Evolutionary conservation across 2,797 vertebrate genomes (phyloP), one percentile per base, ranked within the genome.

Genomic region (Danio albolineatus): DNA sequence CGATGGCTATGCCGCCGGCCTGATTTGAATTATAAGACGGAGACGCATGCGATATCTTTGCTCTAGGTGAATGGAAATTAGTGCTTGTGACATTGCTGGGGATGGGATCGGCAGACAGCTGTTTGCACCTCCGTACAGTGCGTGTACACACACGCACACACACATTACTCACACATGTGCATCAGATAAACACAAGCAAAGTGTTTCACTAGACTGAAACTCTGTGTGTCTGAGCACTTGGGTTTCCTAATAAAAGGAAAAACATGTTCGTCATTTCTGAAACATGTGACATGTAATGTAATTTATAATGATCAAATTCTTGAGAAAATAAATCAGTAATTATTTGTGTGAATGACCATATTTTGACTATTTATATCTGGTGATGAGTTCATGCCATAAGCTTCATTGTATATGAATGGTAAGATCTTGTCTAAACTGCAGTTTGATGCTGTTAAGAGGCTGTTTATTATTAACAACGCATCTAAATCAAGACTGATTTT

Each of bases 21-120:
- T 92, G 91, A 93, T 94, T 93, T 92, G 92, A 94, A 92, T 94
- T 92, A 89, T 91, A 93, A 91, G 90, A 92, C 87, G 89, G 89
- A 91, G 92, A 91, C 69, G 85, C 89, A 90, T 88, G 89, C 93
- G 92, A 94, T 94, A 91, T 93, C 88, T 91, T 90, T 87, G 93
- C 94, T 94, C 85, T 90, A 92, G 94, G 93, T 94, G 91, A 90
- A 92, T 91, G 93, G 89, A 92, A 93, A 93, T 93, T 92, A 93
- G 89, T 89, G 86, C 87, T 91, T 90, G 85, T 93, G 92, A 93
- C 91, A 94, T 90, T 87, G 91, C 76, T 86, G 90, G 87, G 87
- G 89, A 83, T 85, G 78, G 82, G 87, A 82, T 91, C 90, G 89
- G 88, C 89, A 92, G 92, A 93, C 93, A 94, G 92, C 92, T 94